These are phyloP conservation scores for Hydroisotoma schaefferi DNA, from an alignment of 2,888 invertebrate genomes.

Conservation along the genomic window DNA sequence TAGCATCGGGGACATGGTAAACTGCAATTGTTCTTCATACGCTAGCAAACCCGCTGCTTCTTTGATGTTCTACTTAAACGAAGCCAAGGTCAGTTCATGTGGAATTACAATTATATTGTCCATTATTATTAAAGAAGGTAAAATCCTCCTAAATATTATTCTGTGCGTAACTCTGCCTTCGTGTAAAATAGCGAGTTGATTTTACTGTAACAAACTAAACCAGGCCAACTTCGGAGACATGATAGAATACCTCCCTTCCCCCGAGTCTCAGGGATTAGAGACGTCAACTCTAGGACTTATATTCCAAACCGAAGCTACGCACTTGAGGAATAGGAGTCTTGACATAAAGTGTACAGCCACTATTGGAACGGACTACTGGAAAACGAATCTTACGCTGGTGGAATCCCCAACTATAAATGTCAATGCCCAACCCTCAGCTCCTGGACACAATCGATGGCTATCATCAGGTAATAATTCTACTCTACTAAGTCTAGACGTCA, in stretches of 20 bases:
- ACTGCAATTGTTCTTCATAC: constrained; percentile 37
- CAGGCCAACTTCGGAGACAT: constrained; percentile 39
- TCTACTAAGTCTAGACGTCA: too few relatives aligned
- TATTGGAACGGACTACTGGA: constrained; percentile 35
- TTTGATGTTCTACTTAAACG: constrained; percentile 39
- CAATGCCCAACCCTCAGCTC: constrained; percentile 35
- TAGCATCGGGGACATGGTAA: constrained; percentile 27
- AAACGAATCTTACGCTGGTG: constrained; percentile 16
- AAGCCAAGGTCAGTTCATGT: constrained; percentile 34
- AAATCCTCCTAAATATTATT: too few relatives aligned
- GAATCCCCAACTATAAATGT: constrained; percentile 24
- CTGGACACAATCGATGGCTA: constrained; percentile 29
- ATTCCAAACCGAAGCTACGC: constrained; percentile 41
- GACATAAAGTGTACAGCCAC: constrained; percentile 37
- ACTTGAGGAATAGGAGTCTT: constrained; percentile 41
- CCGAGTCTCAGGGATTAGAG: constrained; percentile 44
- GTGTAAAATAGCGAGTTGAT: too few relatives aligned
- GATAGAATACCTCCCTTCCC: constrained; percentile 45
- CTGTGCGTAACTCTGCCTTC: not conserved
- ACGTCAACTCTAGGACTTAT: constrained; percentile 45
- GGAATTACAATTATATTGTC: too few relatives aligned
- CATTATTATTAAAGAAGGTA: too few relatives aligned
- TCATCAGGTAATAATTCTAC: constrained; percentile 28
- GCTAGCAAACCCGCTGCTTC: constrained; percentile 39
- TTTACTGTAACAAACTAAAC: not conserved